Evolutionary conservation across 2,888 invertebrate species (phyloP).

Genomic region (Malachius bipustulatus): DNA sequence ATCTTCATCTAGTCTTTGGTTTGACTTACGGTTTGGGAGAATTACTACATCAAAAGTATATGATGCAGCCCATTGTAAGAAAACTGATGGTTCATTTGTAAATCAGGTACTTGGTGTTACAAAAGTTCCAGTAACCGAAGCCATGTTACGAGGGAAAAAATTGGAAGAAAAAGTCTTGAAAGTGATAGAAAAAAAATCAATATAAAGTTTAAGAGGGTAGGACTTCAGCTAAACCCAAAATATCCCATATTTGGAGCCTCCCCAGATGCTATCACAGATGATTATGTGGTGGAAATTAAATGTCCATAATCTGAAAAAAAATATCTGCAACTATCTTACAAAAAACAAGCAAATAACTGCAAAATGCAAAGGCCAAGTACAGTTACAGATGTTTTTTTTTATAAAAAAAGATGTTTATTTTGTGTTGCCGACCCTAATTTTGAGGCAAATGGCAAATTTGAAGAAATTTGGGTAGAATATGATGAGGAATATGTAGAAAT

Average conservation of each 20-base stretch:
- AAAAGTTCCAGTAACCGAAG: constrained; percentile 15
- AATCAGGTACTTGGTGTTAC: constrained; percentile 17
- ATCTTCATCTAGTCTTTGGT: constrained; percentile 11
- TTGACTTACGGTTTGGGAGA: constrained; percentile 12
- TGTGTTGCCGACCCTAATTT: constrained; percentile 16
- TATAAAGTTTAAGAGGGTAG: constrained; percentile 7
- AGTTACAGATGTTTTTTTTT: constrained; percentile 18
- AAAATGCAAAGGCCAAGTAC: constrained; percentile 17
- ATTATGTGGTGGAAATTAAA: constrained; percentile 23
- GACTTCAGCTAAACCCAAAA: constrained; percentile 5
- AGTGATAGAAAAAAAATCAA: constrained; percentile 6
- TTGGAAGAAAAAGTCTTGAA: constrained; percentile 18
- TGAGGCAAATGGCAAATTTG: constrained; percentile 12
- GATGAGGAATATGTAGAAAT: constrained; percentile 11
- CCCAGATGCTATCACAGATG: constrained; percentile 20
- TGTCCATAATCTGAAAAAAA: constrained; percentile 17
- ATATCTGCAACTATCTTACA: constrained; percentile 16
- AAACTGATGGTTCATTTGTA: constrained; percentile 18
- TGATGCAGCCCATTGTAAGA: constrained; percentile 17
- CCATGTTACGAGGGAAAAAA: constrained; percentile 20
- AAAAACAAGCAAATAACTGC: constrained; percentile 12
- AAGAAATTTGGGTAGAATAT: constrained; percentile 11
- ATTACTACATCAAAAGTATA: constrained; percentile 15
- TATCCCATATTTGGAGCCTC: constrained; percentile 18
- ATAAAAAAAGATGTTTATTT: constrained; percentile 14